phyloP scores from a whole-genome alignment of 2,888 invertebrate species.

The Netelia melanura region DNA sequence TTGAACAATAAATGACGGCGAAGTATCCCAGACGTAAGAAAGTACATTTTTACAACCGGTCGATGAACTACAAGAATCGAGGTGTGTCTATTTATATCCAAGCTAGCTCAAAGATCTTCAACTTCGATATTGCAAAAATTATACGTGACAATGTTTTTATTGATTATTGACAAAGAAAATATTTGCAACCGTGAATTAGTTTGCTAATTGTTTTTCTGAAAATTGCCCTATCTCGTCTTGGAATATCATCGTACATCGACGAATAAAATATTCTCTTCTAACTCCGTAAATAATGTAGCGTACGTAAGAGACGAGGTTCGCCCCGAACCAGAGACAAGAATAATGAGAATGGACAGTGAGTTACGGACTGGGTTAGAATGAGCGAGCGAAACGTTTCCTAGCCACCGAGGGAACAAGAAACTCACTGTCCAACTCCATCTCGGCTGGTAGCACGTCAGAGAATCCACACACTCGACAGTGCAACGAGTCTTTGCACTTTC shows the following conservation, averaged over 20 bases:
- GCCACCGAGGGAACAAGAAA: conserved; percentile 45
- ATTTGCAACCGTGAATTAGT: too few relatives aligned
- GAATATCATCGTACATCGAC: neutral
- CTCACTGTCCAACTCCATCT: conserved; percentile 37
- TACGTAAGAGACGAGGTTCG: neutral
- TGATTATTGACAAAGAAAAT: too few relatives aligned
- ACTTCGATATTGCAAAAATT: too few relatives aligned
- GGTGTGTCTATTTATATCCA: too few relatives aligned
- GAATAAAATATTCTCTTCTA: neutral
- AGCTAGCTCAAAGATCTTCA: too few relatives aligned
- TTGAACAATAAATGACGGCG: too few relatives aligned
- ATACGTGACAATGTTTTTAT: too few relatives aligned
- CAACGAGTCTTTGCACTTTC: conserved; percentile 32
- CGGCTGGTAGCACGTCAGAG: conserved; percentile 8
- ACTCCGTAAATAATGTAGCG: neutral
- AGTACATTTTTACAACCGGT: too few relatives aligned
- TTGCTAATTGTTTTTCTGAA: too few relatives aligned
- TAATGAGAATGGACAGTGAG: conserved; percentile 57
- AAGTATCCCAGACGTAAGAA: too few relatives aligned
- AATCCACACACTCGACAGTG: conserved; percentile 19
- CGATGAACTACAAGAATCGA: too few relatives aligned
- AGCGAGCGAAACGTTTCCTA: conserved; percentile 51
- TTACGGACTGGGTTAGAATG: conserved; percentile 29
- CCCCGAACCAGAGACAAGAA: conserved; percentile 3
- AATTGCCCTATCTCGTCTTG: too few relatives aligned